Evolutionary conservation across 2,113 vertebrate genomes (phyloP).

Genomic region (Ursus arctos): DNA sequence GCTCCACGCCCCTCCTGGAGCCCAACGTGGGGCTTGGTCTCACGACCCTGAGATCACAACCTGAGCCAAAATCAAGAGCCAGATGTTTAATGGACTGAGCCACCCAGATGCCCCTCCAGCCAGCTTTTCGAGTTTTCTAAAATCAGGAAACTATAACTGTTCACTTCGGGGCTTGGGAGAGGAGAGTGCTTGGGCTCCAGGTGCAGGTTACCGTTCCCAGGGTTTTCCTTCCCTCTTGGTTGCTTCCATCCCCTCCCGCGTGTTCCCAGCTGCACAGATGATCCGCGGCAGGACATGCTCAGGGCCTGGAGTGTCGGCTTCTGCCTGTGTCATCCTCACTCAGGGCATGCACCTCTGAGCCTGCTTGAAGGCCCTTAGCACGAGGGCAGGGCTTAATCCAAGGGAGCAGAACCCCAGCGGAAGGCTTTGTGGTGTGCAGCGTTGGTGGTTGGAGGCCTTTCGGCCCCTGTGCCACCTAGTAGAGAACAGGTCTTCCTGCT

Average conservation of each 20-base stretch:
- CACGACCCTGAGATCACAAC: not conserved
- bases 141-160: not conserved
- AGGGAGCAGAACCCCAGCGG: not conserved
- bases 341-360: not conserved
- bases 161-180: not conserved
- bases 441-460: not conserved
- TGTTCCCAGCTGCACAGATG: not conserved
- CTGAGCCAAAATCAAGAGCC: not conserved
- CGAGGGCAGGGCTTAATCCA: not conserved
- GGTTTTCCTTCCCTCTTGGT: not conserved
- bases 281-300: not conserved
- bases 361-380: not conserved
- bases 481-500: not conserved
- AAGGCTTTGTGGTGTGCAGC: not conserved
- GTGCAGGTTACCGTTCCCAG: not conserved
- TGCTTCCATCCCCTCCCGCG: not conserved
- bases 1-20: not conserved
- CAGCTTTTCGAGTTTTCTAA: slow-evolving; percentile 37
- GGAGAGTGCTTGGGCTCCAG: not conserved
- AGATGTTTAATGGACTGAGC: not conserved
- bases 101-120: not conserved
- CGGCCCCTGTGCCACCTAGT: not conserved
- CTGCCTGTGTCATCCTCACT: not conserved
- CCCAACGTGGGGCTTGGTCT: not conserved
- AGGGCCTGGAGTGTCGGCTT: not conserved